Evolutionary conservation across 2,888 invertebrate genomes (phyloP), one percentile per base, ranked within the genome.

Genomic region (Acleris laterana): DNA sequence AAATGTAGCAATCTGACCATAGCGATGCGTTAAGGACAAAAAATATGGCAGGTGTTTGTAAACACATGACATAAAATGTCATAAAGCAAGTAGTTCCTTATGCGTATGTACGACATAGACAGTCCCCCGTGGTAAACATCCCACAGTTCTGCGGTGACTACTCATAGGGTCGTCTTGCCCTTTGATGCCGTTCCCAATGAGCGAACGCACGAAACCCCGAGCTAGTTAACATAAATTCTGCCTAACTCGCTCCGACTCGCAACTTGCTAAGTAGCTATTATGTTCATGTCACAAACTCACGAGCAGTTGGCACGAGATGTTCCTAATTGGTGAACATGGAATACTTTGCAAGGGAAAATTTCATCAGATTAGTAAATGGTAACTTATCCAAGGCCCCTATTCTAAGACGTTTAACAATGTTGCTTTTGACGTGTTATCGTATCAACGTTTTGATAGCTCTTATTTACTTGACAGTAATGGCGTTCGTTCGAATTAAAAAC

Each of bases 171-270:
- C 22, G 58, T 48, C 51, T 48, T 52, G 42, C 32, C 22, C 63
- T 63, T 63, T 63, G 63, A 63, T 44, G 56, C 19, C 44, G 22
- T 42, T 49, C 13, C 53, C 58, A 64, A 59, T 53, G 58, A 58
- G 20, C 28, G 42, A 63, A 64, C 25, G 58, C 52, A 64, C 46
- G 58, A 25, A 48, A 59, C 58, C 44, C 57, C 44, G n/a, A 58
- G 58, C 58, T 58, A 48, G 48, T 64, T 60, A 46, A 53, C 64
- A 60, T 64, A 44, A 53, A 60, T 64, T 60, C 58, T 53, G 25
- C 38, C 59, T 59, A 64, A 19, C 64, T 59, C 44, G 44, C 57
- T 46, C 46, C 46, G 57, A 42, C 59, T 55, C 59, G 3, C 49
- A 28, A 55, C 25, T 64, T 60, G 59, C 25, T 55, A 55, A 49